A percentile compares a stretch with the other conserved stretches of the same genome.
phyloP scores from a whole-genome alignment of 2,888 invertebrate genomes.

The Epicampocera succincta region DNA sequence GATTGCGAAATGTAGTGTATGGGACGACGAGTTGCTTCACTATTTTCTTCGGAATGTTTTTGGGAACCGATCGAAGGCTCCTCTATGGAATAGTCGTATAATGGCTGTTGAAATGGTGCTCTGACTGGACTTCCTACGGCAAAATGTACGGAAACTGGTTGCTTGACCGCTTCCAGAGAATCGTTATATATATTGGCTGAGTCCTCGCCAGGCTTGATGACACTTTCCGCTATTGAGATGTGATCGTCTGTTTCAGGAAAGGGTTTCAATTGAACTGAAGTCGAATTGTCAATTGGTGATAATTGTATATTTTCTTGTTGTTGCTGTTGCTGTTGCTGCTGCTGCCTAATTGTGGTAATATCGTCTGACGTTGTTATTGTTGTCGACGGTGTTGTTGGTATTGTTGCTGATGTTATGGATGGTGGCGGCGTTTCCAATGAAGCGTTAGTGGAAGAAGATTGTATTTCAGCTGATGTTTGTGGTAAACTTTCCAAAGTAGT shows the following conservation, averaged over 20 bases:
- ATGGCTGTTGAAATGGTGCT: slow-evolving; percentile 72
- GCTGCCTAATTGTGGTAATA: slow-evolving; percentile 24
- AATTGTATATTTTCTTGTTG: slow-evolving; percentile 53
- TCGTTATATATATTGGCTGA: slow-evolving; percentile 37
- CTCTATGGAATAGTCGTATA: slow-evolving; percentile 67
- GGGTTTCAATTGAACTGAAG: slow-evolving; percentile 69
- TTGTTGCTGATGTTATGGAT: slow-evolving; percentile 31
- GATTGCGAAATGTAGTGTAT: slow-evolving; percentile 83
- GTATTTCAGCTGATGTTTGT: slow-evolving; percentile 64
- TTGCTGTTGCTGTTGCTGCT: slow-evolving; percentile 64
- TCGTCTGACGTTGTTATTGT: slow-evolving; percentile 27
- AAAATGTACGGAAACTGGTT: slow-evolving; percentile 74
- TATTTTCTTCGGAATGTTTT: slow-evolving; percentile 72
- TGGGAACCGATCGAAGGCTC: slow-evolving; percentile 68
- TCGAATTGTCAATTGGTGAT: slow-evolving; percentile 60
- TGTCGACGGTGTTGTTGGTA: slow-evolving; percentile 30
- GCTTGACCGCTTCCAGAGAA: slow-evolving; percentile 56
- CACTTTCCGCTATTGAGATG: slow-evolving; percentile 78
- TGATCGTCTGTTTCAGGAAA: slow-evolving; percentile 73
- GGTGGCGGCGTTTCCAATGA: slow-evolving; percentile 58
- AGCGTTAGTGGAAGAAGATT: slow-evolving; percentile 62
- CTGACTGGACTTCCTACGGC: slow-evolving; percentile 80
- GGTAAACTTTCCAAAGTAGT: slow-evolving; percentile 49
- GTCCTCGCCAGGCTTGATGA: slow-evolving; percentile 70
- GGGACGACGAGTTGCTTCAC: slow-evolving; percentile 83